A percentile compares a stretch with the other conserved stretches of the same genome.
Evolutionary conservation across 2,113 vertebrate genomes (phyloP).

Genomic region (Leptodactylus fuscus): DNA sequence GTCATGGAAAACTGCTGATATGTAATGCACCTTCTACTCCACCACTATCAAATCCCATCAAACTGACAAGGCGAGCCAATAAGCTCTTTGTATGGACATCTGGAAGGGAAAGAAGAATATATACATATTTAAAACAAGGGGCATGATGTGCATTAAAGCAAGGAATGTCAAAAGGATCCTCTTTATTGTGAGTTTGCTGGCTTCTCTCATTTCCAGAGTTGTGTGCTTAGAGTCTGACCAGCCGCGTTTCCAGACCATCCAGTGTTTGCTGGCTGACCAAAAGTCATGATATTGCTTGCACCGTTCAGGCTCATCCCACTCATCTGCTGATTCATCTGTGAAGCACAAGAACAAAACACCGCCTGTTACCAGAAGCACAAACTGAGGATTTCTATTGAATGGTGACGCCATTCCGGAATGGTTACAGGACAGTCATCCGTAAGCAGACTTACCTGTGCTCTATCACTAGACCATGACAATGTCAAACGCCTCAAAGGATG

Average conservation of each 20-base stretch:
- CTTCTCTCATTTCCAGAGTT: constrained; percentile 92
- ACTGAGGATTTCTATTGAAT: neutral
- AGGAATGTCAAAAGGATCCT: constrained; percentile 74
- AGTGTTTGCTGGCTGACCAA: constrained; percentile 81
- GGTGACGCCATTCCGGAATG: neutral
- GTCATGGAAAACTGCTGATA: constrained; percentile 76
- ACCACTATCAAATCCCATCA: constrained; percentile 82
- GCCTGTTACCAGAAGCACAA: constrained; percentile 47
- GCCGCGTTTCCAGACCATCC: constrained; percentile 84
- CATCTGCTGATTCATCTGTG: constrained; percentile 95
- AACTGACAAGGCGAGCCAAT: constrained; percentile 77
- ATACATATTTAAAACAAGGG: constrained; percentile 76
- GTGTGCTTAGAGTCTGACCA: constrained; percentile 96
- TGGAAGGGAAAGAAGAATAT: constrained; percentile 69
- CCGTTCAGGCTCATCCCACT: constrained; percentile 84
- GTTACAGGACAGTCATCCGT: neutral
- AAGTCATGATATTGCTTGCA: constrained; percentile 70
- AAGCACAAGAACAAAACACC: constrained; percentile 60
- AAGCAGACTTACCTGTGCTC: neutral
- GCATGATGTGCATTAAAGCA: constrained; percentile 69
- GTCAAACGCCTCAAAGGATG: too few relatives aligned
- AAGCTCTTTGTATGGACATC: constrained; percentile 74
- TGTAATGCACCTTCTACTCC: constrained; percentile 73
- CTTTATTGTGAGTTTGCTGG: constrained; percentile 60
- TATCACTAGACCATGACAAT: neutral